Evolutionary conservation across 2,113 vertebrate genomes (phyloP), one percentile per base, ranked within the genome.

Genomic region (Etheostoma cragini): DNA sequence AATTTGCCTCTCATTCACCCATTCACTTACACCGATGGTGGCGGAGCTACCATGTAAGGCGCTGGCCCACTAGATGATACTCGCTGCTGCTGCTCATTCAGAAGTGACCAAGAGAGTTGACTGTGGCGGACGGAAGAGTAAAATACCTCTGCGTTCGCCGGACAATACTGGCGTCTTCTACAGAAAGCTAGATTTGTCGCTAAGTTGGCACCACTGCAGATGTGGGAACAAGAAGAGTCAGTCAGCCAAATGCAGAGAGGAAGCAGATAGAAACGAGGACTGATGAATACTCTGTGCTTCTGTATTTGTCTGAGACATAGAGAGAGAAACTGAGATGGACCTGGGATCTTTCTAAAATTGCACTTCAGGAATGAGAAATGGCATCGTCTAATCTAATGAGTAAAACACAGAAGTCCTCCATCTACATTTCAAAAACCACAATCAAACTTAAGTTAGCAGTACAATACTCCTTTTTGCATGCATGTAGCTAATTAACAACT

Each of bases 191-290:
- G 35, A 38, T 38, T 42, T 42, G 38, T 42, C 38, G 10, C 38
- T 42, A 42, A 11, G 38, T 42, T 42, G 8, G 8, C 38, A 42
- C 10, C 38, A 11, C 38, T 42, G 77, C 65, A 70, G 74, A 90
- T 66, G 54, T 26, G 47, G 65, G 71, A 91, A 78, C 26, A 15
- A 15, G 60, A 21, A 47, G 65, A 76, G 45, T 72, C 47, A 66
- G 45, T 42, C 49, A 58, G 66, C 56, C 50, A 70, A 81, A 84
- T 26, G 33, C 64, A 80, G 68, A 26, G 62, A 38, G 38, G 60
- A 16, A 15, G 10, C 0, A 38, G 45, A 77, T 0, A 33, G 26
- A 74, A 21, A 72, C 12, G 1, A 58, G 49, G 50, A 67, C 0
- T 56, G 38, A 82, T 71, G 62, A 73, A 64, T 47, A 26, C 21